phyloP scores from a whole-genome alignment of 2,113 vertebrate species.

The Nothocercus nigrocapillus region DNA sequence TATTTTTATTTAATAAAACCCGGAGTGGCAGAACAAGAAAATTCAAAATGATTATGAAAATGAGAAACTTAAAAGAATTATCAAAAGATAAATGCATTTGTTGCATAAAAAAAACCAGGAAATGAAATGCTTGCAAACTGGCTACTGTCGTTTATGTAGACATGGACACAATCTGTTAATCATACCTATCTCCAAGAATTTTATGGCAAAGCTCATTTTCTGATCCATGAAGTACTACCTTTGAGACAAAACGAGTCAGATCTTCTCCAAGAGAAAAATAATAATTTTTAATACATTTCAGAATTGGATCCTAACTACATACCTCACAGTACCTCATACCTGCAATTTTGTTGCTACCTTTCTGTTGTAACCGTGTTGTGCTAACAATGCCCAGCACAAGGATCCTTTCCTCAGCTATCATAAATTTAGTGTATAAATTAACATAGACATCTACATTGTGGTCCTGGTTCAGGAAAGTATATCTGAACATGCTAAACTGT shows the following conservation, averaged over 20 bases:
- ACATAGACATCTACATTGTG: neutral
- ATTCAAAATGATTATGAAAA: neutral
- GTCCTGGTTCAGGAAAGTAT: neutral
- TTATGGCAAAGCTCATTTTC: neutral
- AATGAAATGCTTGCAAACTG: neutral
- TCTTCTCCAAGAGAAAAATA: neutral
- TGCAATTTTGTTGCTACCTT: neutral
- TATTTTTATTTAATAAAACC: neutral
- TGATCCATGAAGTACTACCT: neutral
- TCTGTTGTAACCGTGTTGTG: neutral
- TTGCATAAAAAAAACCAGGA: neutral
- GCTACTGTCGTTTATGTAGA: neutral
- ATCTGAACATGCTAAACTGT: neutral
- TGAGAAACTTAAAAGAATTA: neutral
- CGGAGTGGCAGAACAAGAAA: neutral
- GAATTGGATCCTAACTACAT: neutral
- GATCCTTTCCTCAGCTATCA: neutral
- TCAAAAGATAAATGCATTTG: neutral
- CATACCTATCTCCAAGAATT: neutral
- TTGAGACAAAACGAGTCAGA: neutral
- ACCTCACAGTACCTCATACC: neutral
- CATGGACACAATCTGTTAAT: neutral
- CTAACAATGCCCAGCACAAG: neutral
- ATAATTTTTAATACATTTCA: neutral
- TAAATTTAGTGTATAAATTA: neutral